phyloP scores from a whole-genome alignment of 1,140 invertebrate species.

The Drosophila takahashii region DNA sequence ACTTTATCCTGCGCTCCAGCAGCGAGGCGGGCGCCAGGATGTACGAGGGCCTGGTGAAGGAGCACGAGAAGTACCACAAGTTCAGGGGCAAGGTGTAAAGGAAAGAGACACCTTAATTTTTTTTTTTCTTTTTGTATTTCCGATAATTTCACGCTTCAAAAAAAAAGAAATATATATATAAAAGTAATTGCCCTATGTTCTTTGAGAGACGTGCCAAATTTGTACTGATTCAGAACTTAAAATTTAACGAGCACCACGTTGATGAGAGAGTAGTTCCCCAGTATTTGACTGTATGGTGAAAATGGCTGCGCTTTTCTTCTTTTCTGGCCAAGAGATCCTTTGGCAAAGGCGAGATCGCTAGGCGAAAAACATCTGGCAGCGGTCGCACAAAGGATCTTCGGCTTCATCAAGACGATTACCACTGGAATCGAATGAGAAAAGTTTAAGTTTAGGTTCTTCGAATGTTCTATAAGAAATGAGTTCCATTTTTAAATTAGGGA shows the following conservation, averaged over 20 bases:
- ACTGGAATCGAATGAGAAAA: constrained; percentile 19
- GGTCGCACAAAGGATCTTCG: constrained; percentile 58
- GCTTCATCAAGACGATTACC: constrained; percentile 38
- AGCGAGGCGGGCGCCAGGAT: constrained; percentile 75
- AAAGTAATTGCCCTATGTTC: background rate
- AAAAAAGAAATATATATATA: constrained; percentile 26
- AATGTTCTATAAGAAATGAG: background rate
- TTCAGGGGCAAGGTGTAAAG: constrained; percentile 81
- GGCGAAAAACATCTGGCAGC: constrained; percentile 58
- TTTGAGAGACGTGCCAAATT: constrained; percentile 1
- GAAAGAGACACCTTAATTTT: background rate
- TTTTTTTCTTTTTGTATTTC: background rate
- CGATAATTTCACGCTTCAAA: background rate
- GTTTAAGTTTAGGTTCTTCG: background rate
- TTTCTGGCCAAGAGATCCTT: too few relatives aligned
- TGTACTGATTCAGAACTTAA: constrained; percentile 20
- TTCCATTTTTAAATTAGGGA: background rate
- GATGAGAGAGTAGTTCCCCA: background rate
- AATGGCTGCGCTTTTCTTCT: background rate
- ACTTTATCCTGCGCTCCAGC: constrained; percentile 77
- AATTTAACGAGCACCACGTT: background rate
- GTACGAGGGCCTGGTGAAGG: constrained; percentile 74
- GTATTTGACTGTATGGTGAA: background rate
- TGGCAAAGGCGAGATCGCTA: constrained; percentile 4
- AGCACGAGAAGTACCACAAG: constrained; percentile 81